Base-by-base conservation (phyloP, 2,113 vertebrate species). In the Halichoeres trimaculatus region DNA sequence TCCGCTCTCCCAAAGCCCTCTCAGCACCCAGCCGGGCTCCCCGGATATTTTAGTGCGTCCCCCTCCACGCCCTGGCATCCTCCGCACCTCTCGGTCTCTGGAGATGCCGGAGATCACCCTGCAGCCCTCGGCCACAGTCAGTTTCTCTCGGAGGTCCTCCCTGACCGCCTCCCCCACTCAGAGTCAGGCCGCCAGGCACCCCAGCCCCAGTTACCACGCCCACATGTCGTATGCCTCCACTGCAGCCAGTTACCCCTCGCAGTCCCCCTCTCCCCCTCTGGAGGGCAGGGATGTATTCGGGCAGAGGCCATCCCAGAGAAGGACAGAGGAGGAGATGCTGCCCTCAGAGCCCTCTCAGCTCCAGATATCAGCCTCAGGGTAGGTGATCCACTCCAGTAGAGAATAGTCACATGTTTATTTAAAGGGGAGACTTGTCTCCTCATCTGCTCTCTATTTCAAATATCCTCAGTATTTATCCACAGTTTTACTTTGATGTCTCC, bases 1-100 rank as follows among this genome's bases (percentile, higher is more conserved):
- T 75, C 98, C 98, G 71, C 95, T 99, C 85, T 98, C 97, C 90
- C 97, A 99, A 93, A 99, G 97, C 71, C 97, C 98, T 81, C 95
- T 98, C 79, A 98, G 96, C 91, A 98, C 97, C 89, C 96, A 95
- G 48, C 96, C 96, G 17, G 96, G 96, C 90, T 99, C 97, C 43
- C 97, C 97, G 0, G 97, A 99, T 93, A 96, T 99, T 65, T 91
- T 97, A 0, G 96, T 96, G 55, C 94, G 97, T 0, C 97, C 97
- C 77, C 95, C 97, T 70, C 98, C 97, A 0, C 96, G 96, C 1
- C 96, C 96, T 0, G 94, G 96, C 80, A 94, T 98, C 90, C 93
- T 98, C 89, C 97, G 96, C 87, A 96, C 92, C 83, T 93, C 94
- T 70, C 90, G 92, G 78, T 94, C 96, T 90, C 87, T 96, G 2